A percentile compares a stretch with the other conserved stretches of the same genome.
These are phyloP conservation scores for Amphibalanus amphitrite DNA, from an alignment of 1,140 invertebrate genomes.

Conservation along the genomic window DNA sequence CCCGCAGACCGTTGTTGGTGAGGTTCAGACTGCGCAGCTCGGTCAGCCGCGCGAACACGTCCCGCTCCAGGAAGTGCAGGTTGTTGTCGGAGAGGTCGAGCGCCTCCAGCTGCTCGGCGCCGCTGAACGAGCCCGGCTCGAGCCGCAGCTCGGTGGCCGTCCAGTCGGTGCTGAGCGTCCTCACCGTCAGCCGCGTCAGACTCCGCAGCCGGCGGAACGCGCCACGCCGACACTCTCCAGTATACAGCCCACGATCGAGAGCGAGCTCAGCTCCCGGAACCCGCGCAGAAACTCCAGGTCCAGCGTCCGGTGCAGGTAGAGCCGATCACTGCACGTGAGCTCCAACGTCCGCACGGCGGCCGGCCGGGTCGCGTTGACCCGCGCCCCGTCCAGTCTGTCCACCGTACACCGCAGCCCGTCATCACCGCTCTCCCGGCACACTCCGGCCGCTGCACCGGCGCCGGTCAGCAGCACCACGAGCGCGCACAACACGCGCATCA, in stretches of 20 bases:
- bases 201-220: slow-evolving; percentile 44
- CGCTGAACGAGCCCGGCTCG: slow-evolving; percentile 49
- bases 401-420: background rate
- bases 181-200: slow-evolving; percentile 44
- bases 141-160: slow-evolving; percentile 43
- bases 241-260: slow-evolving; percentile 16
- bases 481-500: background rate
- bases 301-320: slow-evolving; percentile 13
- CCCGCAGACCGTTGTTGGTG: slow-evolving; percentile 57
- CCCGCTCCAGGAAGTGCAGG: slow-evolving; percentile 42
- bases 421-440: background rate
- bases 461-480: background rate
- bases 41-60: slow-evolving; percentile 32
- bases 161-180: slow-evolving; percentile 63
- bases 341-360: slow-evolving; percentile 12
- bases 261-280: slow-evolving; percentile 13
- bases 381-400: background rate
- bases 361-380: background rate
- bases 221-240: slow-evolving; percentile 30
- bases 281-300: slow-evolving; percentile 12
- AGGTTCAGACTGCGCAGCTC: slow-evolving; percentile 61
- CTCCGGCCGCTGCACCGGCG: too few species aligned
- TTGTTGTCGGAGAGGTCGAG: slow-evolving; percentile 47
- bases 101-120: slow-evolving; percentile 39
- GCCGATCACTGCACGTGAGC: slow-evolving; percentile 14